Evolutionary conservation across 2,113 vertebrate species (phyloP), one percentile per base, ranked within the genome.

Genomic region (Syngnathoides biaculeatus): DNA sequence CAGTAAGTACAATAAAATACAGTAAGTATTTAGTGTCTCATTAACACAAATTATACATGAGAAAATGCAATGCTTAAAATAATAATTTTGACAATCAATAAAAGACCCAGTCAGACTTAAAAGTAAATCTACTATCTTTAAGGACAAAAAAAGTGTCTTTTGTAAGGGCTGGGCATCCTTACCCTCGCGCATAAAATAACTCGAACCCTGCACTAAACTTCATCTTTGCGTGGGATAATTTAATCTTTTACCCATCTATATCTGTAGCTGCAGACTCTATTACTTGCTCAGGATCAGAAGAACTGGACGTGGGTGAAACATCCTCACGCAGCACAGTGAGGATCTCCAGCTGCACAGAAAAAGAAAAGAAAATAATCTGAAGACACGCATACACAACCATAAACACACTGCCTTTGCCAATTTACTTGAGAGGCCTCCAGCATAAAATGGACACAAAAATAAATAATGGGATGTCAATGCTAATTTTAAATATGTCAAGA

Each of bases 231-330:
- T 50, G 12, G 17, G 64, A 64, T 10, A 48, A 47, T 9, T 62
- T 48, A 7, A 20, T 42, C 27, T 38, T 65, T 69, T 27, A 90
- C 87, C 81, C 82, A 63, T 87, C 79, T 22, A 20, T 24, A 35
- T 85, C 73, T 48, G 63, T 63, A 5, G 68, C 67, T 50, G 75
- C 57, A 5, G 69, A 71, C 61, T 89, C 85, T 17, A 71, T 74
- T 1, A 59, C 42, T 67, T 0, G 65, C 20, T 84, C 84, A 50
- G 65, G 73, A 20, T 84, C 79, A 45, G 75, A 65, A 1, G 80
- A 70, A n/a, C 81, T 86, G n/a, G 79, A 71, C 17, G 85, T 43
- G 22, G 83, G 72, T 0, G 76, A 79, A 27, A 73, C 55, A 60
- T 87, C 85, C 2, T 87, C 80, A 69, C 38, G 63, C 55, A 55